Conservation (phyloP, 2,888 invertebrate genomes). For the Oligia strigilis region DNA sequence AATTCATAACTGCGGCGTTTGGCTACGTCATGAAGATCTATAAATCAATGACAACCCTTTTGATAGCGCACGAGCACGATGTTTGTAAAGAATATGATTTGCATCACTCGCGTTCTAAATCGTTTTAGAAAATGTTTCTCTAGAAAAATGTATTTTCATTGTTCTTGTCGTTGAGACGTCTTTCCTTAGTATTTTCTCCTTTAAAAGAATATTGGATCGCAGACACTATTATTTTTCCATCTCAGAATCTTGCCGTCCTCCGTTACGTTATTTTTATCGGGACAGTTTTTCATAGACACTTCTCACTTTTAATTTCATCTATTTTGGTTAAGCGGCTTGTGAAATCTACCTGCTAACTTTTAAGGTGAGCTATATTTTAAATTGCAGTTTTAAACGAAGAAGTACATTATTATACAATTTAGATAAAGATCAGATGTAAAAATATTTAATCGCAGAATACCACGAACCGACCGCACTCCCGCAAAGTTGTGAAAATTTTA, state of each 20-base stretch:
- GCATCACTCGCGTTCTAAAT: constrained; percentile 41
- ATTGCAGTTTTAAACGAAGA: constrained; percentile 26
- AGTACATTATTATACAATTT: constrained; percentile 7
- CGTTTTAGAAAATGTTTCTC: constrained; percentile 46
- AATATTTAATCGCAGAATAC: constrained; percentile 40
- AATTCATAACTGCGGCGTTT: constrained; percentile 36
- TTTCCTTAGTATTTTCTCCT: constrained; percentile 42
- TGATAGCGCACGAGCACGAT: constrained; percentile 25
- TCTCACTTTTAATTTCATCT: constrained; percentile 4
- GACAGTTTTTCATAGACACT: constrained; percentile 17
- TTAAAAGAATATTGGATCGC: constrained; percentile 51
- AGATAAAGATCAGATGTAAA: constrained; percentile 28
- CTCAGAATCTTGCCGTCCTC: constrained; percentile 26
- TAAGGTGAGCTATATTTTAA: not conserved
- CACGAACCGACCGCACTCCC: constrained; percentile 8
- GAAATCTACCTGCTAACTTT: not conserved
- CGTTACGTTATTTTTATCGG: constrained; percentile 48
- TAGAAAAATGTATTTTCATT: constrained; percentile 45
- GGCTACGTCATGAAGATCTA: constrained; percentile 49
- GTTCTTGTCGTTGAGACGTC: constrained; percentile 33
- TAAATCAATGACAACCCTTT: constrained; percentile 59
- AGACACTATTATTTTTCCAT: constrained; percentile 58
- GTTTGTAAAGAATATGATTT: constrained; percentile 58
- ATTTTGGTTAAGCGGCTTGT: not conserved
- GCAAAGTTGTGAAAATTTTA: constrained; percentile 41